phyloP scores from a whole-genome alignment of 2,888 invertebrate species.

The Drosophila cracens region DNA sequence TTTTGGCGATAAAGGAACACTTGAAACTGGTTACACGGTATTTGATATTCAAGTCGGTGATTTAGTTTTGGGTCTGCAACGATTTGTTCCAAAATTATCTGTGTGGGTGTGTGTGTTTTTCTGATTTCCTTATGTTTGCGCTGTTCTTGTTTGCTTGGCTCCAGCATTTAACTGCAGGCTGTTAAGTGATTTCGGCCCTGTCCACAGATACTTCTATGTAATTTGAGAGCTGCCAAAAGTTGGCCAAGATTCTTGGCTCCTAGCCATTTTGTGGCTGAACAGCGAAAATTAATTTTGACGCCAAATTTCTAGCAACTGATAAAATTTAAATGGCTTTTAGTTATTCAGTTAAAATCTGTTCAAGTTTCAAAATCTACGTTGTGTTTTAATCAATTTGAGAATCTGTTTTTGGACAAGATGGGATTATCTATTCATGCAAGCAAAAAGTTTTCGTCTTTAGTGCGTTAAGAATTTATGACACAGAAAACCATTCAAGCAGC shows the following conservation, averaged over 20 bases:
- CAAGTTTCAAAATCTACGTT: neutral
- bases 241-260: constrained; percentile 35
- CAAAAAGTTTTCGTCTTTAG: constrained; percentile 19
- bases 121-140: constrained; percentile 12
- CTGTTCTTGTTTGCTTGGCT: constrained; percentile 29
- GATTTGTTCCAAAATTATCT: constrained; percentile 11
- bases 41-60: neutral
- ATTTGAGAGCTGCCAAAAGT: constrained; percentile 54
- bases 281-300: constrained; percentile 22
- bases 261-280: constrained; percentile 2
- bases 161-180: constrained; percentile 24
- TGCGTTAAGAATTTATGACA: constrained; percentile 30
- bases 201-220: constrained; percentile 30
- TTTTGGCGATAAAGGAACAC: neutral
- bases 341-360: constrained; percentile 2
- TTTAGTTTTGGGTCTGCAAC: neutral
- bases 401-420: neutral
- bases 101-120: constrained; percentile 5
- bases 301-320: constrained; percentile 14
- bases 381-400: constrained; percentile 27
- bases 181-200: constrained; percentile 56
- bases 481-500: constrained; percentile 32
- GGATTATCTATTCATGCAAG: constrained; percentile 25
- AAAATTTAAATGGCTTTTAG: constrained; percentile 18
- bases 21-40: constrained; percentile 10